A percentile compares a stretch with the other conserved stretches of the same genome.
Conservation (phyloP, 1,140 invertebrate genomes). For the Eumaeus atala region DNA sequence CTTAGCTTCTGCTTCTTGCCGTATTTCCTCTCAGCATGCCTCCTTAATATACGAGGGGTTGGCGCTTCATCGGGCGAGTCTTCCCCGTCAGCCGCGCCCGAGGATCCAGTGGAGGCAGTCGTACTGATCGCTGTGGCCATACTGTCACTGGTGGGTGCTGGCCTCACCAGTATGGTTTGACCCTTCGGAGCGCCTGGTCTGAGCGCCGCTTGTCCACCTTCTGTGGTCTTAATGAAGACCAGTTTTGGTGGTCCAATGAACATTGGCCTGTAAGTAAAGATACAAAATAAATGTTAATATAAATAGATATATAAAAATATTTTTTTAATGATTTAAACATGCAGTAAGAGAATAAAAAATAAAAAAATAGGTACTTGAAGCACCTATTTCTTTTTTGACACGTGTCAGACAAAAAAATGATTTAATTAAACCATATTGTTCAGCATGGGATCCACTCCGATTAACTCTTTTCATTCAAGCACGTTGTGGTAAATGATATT, state of each 20-base stretch:
- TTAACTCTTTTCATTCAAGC: too few species aligned
- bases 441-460: too few species aligned
- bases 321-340: too few species aligned
- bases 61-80: slow-evolving; percentile 45
- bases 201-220: slow-evolving; percentile 49
- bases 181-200: slow-evolving; percentile 53
- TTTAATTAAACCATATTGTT: too few species aligned
- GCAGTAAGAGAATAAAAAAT: too few species aligned
- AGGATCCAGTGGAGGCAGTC: slow-evolving; percentile 23
- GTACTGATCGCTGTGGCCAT: slow-evolving; percentile 22
- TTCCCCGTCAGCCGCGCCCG: slow-evolving; percentile 27
- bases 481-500: too few species aligned
- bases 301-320: too few species aligned
- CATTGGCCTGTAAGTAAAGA: slow-evolving; percentile 48
- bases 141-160: slow-evolving; percentile 35
- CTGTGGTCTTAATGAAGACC: slow-evolving; percentile 69
- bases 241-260: slow-evolving; percentile 71
- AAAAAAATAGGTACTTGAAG: too few species aligned
- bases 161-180: slow-evolving; percentile 66
- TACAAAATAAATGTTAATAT: too few species aligned
- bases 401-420: too few species aligned
- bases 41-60: slow-evolving; percentile 39
- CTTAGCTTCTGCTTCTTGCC: slow-evolving; percentile 57
- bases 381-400: too few species aligned
- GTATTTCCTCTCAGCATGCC: slow-evolving; percentile 60